Conservation (phyloP, 2,888 invertebrate species). For the Trissoscelio sp. region DNA sequence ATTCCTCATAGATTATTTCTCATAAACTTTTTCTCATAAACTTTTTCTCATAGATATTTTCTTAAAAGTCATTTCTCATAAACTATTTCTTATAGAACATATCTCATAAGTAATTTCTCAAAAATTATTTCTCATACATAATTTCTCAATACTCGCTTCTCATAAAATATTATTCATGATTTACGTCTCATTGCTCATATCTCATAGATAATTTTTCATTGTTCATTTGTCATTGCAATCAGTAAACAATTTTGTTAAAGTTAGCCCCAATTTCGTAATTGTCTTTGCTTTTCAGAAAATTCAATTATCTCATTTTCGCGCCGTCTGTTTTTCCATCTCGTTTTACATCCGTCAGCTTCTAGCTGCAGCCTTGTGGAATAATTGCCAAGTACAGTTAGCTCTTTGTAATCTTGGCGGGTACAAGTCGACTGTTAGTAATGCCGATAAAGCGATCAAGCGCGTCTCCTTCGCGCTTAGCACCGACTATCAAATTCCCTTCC, state of each 20-base stretch:
- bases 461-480: slow-evolving; percentile 24
- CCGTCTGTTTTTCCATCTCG: slow-evolving; percentile 50
- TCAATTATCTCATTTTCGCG: slow-evolving; percentile 53
- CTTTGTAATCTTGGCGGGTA: slow-evolving; percentile 56
- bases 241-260: background rate
- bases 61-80: no score
- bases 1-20: no score
- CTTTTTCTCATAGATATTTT: no score
- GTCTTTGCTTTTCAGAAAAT: slow-evolving; percentile 34
- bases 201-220: no score
- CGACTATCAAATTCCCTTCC: slow-evolving; percentile 42
- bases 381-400: slow-evolving; percentile 60
- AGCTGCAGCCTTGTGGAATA: slow-evolving; percentile 54
- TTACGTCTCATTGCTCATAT: no score
- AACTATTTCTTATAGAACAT: no score
- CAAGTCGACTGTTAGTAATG: slow-evolving; percentile 41
- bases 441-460: slow-evolving; percentile 56
- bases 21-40: no score
- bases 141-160: no score
- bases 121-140: no score
- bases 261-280: slow-evolving; percentile 18
- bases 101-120: no score
- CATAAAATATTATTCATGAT: no score
- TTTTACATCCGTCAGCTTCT: slow-evolving; percentile 47
- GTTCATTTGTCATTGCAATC: no score